A percentile compares a stretch with the other conserved stretches of the same genome.
phyloP scores from a whole-genome alignment of 1,140 invertebrate genomes.

The Drosophila subpulchrella region DNA sequence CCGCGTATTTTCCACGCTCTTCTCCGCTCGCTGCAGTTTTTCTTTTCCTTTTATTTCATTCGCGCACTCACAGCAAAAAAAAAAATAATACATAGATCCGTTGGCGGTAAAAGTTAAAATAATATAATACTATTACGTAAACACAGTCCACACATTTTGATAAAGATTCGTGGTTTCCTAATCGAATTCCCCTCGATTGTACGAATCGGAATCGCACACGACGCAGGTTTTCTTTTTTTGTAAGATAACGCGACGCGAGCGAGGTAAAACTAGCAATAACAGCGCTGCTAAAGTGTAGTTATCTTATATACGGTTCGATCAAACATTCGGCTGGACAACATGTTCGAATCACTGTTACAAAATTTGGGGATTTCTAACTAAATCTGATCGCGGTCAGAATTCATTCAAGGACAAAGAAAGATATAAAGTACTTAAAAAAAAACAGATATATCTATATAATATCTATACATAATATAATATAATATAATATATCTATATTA shows the following conservation, averaged over 20 bases:
- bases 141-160: background rate
- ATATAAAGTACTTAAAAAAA: too few relatives aligned
- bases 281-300: background rate
- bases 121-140: constrained; percentile 20
- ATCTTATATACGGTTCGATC: background rate
- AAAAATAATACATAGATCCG: constrained; percentile 7
- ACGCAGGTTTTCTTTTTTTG: background rate
- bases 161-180: constrained; percentile 17
- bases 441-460: too few relatives aligned
- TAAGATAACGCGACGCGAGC: background rate
- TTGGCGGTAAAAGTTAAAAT: background rate
- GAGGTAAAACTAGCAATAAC: background rate
- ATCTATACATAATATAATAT: too few relatives aligned
- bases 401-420: too few relatives aligned
- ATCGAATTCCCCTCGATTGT: constrained; percentile 4
- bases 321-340: too few relatives aligned
- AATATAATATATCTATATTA: too few relatives aligned
- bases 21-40: constrained; percentile 6
- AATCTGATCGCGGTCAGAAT: too few relatives aligned
- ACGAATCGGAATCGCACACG: background rate
- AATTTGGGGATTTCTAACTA: too few relatives aligned
- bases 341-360: too few relatives aligned
- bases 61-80: constrained; percentile 25
- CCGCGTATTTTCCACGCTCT: constrained; percentile 20
- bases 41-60: background rate